These are phyloP conservation scores for Drosophila asahinai DNA, from an alignment of 1,140 invertebrate species.

Conservation along the genomic window DNA sequence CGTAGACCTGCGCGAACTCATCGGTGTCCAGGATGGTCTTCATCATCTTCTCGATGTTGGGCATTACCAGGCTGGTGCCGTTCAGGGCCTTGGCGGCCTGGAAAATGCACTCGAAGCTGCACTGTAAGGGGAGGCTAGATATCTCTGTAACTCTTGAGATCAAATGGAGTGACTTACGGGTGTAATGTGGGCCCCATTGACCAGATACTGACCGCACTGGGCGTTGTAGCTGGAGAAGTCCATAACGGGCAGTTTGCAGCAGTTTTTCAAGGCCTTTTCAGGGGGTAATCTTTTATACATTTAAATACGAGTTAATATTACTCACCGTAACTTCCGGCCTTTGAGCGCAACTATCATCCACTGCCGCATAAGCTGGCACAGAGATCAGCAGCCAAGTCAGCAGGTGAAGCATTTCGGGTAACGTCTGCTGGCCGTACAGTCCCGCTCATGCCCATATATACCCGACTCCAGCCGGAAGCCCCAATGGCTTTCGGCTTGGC, in stretches of 20 bases:
- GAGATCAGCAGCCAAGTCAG: slow-evolving; percentile 10
- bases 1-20: slow-evolving; percentile 28
- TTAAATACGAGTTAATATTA: neutral
- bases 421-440: slow-evolving; percentile 3
- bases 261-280: slow-evolving; percentile 42
- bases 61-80: slow-evolving; percentile 39
- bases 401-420: slow-evolving; percentile 22
- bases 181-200: slow-evolving; percentile 30
- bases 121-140: slow-evolving; percentile 16
- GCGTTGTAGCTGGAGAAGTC: slow-evolving; percentile 18
- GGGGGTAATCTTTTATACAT: neutral
- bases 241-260: slow-evolving; percentile 35
- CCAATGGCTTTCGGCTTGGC: slow-evolving; percentile 14
- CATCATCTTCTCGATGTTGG: slow-evolving; percentile 42
- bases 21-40: slow-evolving; percentile 10
- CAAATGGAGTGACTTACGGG: slow-evolving; percentile 21
- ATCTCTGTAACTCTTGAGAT: neutral
- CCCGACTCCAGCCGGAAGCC: slow-evolving; percentile 9
- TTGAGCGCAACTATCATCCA: slow-evolving; percentile 19
- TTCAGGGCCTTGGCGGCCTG: slow-evolving; percentile 23
- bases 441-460: slow-evolving; percentile 21
- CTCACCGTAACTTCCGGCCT: slow-evolving; percentile 41
- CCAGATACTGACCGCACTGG: slow-evolving; percentile 39
- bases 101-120: slow-evolving; percentile 55
- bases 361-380: neutral